These are phyloP conservation scores for Aythya baeri DNA, from an alignment of 2,113 vertebrate genomes.

Conservation along the genomic window DNA sequence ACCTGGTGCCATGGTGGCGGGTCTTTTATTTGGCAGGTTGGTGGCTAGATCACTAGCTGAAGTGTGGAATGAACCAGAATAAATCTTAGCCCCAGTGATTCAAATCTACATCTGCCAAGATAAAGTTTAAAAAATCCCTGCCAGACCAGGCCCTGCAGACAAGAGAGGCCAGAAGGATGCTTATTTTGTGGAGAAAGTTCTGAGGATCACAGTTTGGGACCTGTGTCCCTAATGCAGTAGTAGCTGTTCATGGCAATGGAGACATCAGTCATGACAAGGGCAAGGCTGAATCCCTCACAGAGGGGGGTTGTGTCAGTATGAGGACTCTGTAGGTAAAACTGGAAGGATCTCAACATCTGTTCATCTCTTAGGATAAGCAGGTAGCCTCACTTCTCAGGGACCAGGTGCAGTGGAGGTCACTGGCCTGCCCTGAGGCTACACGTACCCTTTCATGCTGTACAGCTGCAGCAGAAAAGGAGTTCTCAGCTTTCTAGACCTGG, in stretches of 20 bases:
- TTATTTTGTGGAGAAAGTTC: not conserved
- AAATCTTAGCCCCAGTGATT: not conserved
- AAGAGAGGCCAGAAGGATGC: not conserved
- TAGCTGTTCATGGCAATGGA: not conserved
- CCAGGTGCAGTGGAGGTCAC: fast-evolving
- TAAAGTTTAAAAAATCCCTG: not conserved
- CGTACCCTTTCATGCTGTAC: not conserved
- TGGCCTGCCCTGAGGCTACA: not conserved
- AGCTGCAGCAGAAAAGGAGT: not conserved
- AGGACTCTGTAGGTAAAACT: not conserved
- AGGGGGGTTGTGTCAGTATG: fast-evolving
- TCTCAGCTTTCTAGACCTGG: not conserved
- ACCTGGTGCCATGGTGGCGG: not conserved
- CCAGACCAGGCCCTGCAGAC: not conserved
- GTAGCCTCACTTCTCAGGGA: not conserved
- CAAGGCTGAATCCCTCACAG: not conserved
- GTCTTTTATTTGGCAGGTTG: not conserved
- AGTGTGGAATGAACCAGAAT: not conserved
- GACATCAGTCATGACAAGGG: not conserved
- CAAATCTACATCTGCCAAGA: not conserved
- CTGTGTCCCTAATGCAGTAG: not conserved
- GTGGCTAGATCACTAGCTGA: not conserved
- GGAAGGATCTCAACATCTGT: not conserved
- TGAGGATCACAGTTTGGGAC: not conserved
- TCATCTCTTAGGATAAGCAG: not conserved